Percentiles rank a stretch among this genome's conserved stretches.
Conservation (phyloP, 2,888 invertebrate genomes). For the Heteropelma amictum region DNA sequence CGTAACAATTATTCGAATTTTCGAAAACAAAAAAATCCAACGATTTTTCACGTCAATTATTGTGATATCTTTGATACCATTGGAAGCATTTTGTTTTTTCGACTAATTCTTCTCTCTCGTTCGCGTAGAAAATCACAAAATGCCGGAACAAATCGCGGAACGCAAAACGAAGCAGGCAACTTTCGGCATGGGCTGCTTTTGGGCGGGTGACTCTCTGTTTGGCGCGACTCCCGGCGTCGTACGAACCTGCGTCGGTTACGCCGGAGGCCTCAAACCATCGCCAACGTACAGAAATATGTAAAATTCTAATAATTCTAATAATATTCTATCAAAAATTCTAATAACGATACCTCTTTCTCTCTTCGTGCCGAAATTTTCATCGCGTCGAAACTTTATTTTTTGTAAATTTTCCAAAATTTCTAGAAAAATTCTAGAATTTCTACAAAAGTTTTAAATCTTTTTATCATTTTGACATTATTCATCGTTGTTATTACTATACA, state of each 20-base stretch:
- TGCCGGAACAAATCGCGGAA: constrained; percentile 82
- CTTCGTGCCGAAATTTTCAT: neutral
- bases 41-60: no score
- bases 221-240: constrained; percentile 87
- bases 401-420: no score
- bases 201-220: constrained; percentile 93
- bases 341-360: neutral
- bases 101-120: neutral
- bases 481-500: no score
- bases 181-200: constrained; percentile 96
- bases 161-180: constrained; percentile 85
- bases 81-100: neutral
- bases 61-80: no score
- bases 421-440: no score
- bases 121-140: constrained; percentile 47
- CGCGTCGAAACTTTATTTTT: no score
- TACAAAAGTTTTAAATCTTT: no score
- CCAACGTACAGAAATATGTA: constrained; percentile 93
- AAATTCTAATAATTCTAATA: constrained; percentile 74
- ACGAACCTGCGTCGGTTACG: constrained; percentile 95
- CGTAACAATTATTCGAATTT: neutral
- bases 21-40: neutral
- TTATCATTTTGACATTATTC: no score
- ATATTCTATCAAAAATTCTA: neutral
- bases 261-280: constrained; percentile 89